Evolutionary conservation across 2,888 invertebrate species (phyloP), one percentile per base, ranked within the genome.

Genomic region (Taphrorychus bicolor): DNA sequence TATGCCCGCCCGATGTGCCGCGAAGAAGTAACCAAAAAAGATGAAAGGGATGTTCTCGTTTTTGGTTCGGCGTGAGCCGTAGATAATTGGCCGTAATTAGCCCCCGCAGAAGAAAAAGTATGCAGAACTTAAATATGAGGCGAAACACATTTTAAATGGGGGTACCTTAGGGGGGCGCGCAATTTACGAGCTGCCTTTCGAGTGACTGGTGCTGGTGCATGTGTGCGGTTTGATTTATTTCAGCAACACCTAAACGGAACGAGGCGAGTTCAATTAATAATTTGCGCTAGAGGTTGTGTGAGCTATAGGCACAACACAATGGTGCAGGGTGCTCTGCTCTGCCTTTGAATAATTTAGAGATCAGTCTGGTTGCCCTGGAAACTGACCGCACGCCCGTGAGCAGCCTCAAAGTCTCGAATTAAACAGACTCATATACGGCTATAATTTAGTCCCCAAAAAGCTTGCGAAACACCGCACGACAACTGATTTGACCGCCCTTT

Each of bases 401-500:
- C 59, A 68, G 45, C n/a, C 32, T 32, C 32, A 32, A 32, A 32
- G 32, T 32, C 32, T 32, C 32, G 11, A 32, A 32, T 32, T 32
- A 32, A 32, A 32, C 32, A 7, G 11, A 7, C 32, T 11, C 32
- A 32, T 32, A 32, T 11, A 32, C 32, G 45, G 14, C 56, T 48
- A 62, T 62, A 49, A 62, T 64, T 64, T 64, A 41, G 63, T 53
- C 52, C 53, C 53, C 59, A 45, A 53, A 49, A 65, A 59, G 58
- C 59, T 45, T 51, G 59, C 49, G 42, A 66, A 66, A 66, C 61
- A 61, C 66, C 66, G 61, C 66, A 66, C 61, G 66, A 66, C 66
- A 61, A 66, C 66, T 66, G 66, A 66, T 66, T 61, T 58, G 66
- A 66, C 66, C 66, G 66, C 66, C 66, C 52, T 45, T 66, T 66